Percentiles rank a stretch among this genome's conserved stretches.
Conservation (phyloP, 2,888 invertebrate species). For the Auanema sp. region DNA sequence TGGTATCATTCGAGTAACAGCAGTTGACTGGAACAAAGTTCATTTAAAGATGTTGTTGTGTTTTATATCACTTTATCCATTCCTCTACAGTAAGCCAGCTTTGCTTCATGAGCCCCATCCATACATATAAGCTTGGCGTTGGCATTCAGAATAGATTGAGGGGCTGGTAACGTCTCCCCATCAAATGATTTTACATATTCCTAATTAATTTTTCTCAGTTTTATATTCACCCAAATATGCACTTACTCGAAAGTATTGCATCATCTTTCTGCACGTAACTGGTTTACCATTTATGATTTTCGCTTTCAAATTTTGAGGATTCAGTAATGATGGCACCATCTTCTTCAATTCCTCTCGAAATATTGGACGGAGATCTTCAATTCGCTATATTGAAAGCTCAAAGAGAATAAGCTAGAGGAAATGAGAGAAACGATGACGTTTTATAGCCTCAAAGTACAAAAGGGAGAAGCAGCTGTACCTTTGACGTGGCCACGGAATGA, state of each 20-base stretch:
- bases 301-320: slow-evolving; percentile 49
- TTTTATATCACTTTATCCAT: slow-evolving; percentile 53
- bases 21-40: slow-evolving; percentile 40
- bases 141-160: slow-evolving; percentile 57
- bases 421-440: neutral
- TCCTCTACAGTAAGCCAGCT: slow-evolving; percentile 51
- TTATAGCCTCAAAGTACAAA: too few species aligned
- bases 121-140: slow-evolving; percentile 53
- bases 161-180: slow-evolving; percentile 48
- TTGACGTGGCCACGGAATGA: slow-evolving; percentile 60
- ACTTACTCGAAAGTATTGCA: slow-evolving; percentile 54
- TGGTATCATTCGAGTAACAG: slow-evolving; percentile 53
- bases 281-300: slow-evolving; percentile 57
- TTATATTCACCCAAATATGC: neutral
- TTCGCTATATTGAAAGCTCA: neutral
- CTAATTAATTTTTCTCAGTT: slow-evolving; percentile 20
- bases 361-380: slow-evolving; percentile 49
- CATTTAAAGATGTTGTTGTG: neutral
- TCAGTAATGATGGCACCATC: slow-evolving; percentile 52
- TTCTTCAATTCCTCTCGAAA: slow-evolving; percentile 59
- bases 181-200: slow-evolving; percentile 58
- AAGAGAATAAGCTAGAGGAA: neutral
- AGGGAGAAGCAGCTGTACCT: slow-evolving; percentile 26
- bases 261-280: slow-evolving; percentile 58
- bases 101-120: slow-evolving; percentile 59